Conservation (phyloP, 2,113 vertebrate species). For the Athene cunicularia region DNA sequence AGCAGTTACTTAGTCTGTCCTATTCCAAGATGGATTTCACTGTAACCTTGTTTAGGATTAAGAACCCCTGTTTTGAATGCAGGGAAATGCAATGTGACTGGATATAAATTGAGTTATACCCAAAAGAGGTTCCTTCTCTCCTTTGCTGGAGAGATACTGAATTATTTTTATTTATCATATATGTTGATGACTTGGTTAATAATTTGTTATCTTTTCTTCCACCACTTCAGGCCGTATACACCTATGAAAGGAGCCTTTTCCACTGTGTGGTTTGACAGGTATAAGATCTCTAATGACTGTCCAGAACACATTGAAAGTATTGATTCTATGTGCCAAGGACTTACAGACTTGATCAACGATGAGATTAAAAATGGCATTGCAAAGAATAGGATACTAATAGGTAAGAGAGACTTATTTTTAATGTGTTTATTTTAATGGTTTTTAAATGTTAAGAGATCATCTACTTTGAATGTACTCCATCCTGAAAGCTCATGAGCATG, state of each 20-base stretch:
- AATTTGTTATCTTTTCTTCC: neutral
- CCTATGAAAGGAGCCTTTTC: constrained; percentile 82
- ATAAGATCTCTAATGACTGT: constrained; percentile 84
- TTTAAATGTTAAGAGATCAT: neutral
- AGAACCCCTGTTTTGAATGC: neutral
- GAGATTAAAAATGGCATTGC: constrained; percentile 81
- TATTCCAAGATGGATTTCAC: neutral
- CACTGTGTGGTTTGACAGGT: constrained; percentile 91
- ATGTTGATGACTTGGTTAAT: neutral
- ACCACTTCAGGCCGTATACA: constrained; percentile 83
- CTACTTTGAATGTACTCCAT: neutral
- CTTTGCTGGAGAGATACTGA: neutral
- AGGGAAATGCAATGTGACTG: no score
- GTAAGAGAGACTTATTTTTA: constrained; percentile 64
- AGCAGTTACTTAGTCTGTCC: neutral
- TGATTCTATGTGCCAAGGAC: constrained; percentile 77
- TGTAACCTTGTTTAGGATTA: neutral
- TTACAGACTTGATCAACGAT: constrained; percentile 81
- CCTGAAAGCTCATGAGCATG: neutral
- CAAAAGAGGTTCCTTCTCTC: neutral
- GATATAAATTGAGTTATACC: neutral
- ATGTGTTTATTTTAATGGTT: neutral
- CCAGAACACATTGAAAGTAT: constrained; percentile 88
- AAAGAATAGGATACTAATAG: constrained; percentile 85
- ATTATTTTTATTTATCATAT: neutral